Evolutionary conservation across 2,113 vertebrate species (phyloP).

Genomic region (Gasterosteus nipponicus): DNA sequence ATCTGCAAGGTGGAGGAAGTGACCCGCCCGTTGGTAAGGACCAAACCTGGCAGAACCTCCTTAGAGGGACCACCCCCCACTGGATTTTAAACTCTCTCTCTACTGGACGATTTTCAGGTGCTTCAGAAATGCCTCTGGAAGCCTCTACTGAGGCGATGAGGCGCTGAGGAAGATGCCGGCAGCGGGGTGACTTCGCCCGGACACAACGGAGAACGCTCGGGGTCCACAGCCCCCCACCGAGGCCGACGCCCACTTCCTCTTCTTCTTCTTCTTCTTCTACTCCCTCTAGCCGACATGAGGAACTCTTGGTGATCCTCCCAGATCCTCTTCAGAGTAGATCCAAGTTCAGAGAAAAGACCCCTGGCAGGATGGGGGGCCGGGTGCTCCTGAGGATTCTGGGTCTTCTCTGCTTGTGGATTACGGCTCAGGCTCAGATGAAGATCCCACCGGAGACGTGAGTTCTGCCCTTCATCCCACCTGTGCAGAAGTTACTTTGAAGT

Average conservation of each 20-base stretch:
- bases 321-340: constrained; percentile 20
- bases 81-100: too few species aligned
- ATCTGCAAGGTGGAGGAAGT: constrained; percentile 4
- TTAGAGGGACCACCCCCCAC: too few species aligned
- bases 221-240: background rate
- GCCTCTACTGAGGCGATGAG: constrained; percentile 15
- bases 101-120: background rate
- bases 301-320: constrained; percentile 31
- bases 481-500: background rate
- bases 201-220: constrained; percentile 1
- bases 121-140: background rate
- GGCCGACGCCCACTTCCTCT: background rate
- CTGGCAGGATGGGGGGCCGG: constrained; percentile 52
- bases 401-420: constrained; percentile 73
- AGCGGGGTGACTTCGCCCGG: background rate
- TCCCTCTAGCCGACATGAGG: constrained; percentile 58
- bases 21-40: background rate
- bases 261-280: background rate
- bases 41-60: background rate
- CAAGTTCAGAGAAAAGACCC: constrained; percentile 3
- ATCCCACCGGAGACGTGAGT: constrained; percentile 94
- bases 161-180: constrained; percentile 31
- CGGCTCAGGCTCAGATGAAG: constrained; percentile 82
- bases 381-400: constrained; percentile 73
- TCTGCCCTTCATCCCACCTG: background rate